Percentiles rank a stretch among this genome's conserved stretches.
These are phyloP conservation scores for Drosophila simulans DNA, from an alignment of 1,140 invertebrate genomes.

Conservation along the genomic window DNA sequence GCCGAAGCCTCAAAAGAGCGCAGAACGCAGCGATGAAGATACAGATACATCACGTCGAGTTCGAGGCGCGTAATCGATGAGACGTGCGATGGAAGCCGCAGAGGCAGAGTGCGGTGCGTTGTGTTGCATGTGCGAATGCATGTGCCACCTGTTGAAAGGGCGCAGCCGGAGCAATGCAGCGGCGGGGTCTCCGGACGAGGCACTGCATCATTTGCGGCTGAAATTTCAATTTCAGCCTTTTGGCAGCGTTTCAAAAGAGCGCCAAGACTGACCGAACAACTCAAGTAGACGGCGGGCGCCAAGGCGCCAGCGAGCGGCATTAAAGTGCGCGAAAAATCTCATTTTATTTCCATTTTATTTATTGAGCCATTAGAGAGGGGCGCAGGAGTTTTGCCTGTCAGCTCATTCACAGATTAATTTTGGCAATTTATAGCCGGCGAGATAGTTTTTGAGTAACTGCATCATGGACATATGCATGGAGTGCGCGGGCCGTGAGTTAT, in stretches of 20 bases:
- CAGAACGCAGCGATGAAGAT: slow-evolving; percentile 1
- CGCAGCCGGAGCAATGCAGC: slow-evolving; percentile 24
- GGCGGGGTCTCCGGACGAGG: slow-evolving; percentile 39
- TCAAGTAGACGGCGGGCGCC: slow-evolving; percentile 56
- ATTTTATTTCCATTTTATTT: slow-evolving; percentile 67
- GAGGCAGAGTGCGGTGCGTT: background rate
- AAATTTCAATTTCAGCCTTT: slow-evolving; percentile 78
- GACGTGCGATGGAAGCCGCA: slow-evolving; percentile 60
- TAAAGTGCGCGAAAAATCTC: slow-evolving; percentile 72
- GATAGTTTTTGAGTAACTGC: slow-evolving; percentile 79
- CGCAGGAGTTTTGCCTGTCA: slow-evolving; percentile 53
- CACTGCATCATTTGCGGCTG: slow-evolving; percentile 71
- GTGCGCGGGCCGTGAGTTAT: slow-evolving; percentile 58
- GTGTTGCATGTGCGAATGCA: background rate
- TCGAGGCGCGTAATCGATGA: slow-evolving; percentile 67
- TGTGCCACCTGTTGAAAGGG: slow-evolving; percentile 74
- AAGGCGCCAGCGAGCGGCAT: slow-evolving; percentile 70
- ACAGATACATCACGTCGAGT: slow-evolving; percentile 42
- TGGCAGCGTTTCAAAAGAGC: slow-evolving; percentile 74
- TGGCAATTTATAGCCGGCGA: slow-evolving; percentile 69
- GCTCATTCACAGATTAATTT: slow-evolving; percentile 81
- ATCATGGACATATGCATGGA: slow-evolving; percentile 55
- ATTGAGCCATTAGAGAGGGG: slow-evolving; percentile 72
- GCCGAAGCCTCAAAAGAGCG: slow-evolving; percentile 22
- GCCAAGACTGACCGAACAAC: slow-evolving; percentile 9